Evolutionary conservation across 2,113 vertebrate species (phyloP), one percentile per base, ranked within the genome.

Genomic region (Illadopsis cleaveri): DNA sequence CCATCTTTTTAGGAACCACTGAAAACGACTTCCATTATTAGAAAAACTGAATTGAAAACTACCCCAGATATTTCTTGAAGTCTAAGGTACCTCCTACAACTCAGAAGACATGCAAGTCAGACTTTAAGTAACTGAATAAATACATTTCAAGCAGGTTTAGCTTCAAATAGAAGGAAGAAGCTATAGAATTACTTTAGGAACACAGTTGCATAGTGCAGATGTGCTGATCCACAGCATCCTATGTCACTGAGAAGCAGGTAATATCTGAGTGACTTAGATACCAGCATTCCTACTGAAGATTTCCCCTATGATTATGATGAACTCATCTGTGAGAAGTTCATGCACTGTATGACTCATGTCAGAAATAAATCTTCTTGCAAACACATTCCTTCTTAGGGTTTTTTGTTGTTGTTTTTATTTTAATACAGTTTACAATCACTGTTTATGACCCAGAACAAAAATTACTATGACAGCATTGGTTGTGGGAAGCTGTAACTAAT

Each of bases 401-500:
- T 53, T 42, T 28, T 31, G 19, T 33, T 24, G 25, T 40, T 15
- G 5, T 14, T 48, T 38, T 48, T 38, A 11, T 13, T 68, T 71
- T 28, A 45, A n/a, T 50, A 33, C 4, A 9, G 14, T 53, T 94
- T 94, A 80, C 37, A 89, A 60, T 33, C 31, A 57, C 33, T 77
- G 6, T 80, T 45, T 77, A 53, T 70, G 60, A 75, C 25, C 38
- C 86, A 83, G 65, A 70, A 73, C 31, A 92, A 89, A 95, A 91
- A 64, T 44, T 40, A 28, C 48, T 65, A 27, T 19, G 64, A 66
- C 30, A 73, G 22, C 6, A 20, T 19, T 78, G 40, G 40, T 50
- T 90, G 16, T 44, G 40, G 33, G 82, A 94, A 96, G 73, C 72
- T 78, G 86, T 77, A 94, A 87, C 69, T 82, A 86, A 93, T 78